Percentiles rank a stretch among this genome's conserved stretches.
Conservation (phyloP, 2,113 vertebrate genomes). For the Eurypyga helias region DNA sequence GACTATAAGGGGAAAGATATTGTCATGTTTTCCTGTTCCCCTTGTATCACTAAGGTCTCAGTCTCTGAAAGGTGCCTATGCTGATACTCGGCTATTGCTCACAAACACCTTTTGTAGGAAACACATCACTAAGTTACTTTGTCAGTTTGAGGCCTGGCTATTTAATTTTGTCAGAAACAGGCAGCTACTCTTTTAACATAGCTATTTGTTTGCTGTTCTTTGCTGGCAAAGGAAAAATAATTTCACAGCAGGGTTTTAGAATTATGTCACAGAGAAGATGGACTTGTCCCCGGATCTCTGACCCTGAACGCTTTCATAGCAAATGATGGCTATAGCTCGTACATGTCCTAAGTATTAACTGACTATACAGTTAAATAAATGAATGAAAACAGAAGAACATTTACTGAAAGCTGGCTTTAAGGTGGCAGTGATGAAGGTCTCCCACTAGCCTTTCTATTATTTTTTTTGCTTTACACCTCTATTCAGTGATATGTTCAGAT, state of each 20-base stretch:
- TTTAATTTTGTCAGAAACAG: neutral
- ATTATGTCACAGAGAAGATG: neutral
- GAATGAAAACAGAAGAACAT: neutral
- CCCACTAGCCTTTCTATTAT: neutral
- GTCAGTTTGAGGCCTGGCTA: neutral
- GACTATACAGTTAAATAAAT: neutral
- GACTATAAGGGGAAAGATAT: neutral
- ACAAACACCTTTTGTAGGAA: neutral
- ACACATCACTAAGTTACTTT: neutral
- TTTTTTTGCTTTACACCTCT: neutral
- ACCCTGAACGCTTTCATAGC: neutral
- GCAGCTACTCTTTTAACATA: neutral
- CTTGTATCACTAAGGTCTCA: neutral
- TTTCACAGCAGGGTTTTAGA: neutral
- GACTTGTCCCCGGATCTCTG: neutral
- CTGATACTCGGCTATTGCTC: neutral
- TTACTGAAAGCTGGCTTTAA: neutral
- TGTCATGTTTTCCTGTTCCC: neutral
- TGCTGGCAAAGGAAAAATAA: neutral
- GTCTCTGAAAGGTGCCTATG: neutral
- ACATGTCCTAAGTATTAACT: neutral
- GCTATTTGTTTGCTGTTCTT: neutral
- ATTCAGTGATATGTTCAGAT: neutral
- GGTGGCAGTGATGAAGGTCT: neutral
- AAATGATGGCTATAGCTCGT: neutral